These are phyloP conservation scores for Cryptops parisi DNA, from an alignment of 2,888 invertebrate species.

Conservation along the genomic window DNA sequence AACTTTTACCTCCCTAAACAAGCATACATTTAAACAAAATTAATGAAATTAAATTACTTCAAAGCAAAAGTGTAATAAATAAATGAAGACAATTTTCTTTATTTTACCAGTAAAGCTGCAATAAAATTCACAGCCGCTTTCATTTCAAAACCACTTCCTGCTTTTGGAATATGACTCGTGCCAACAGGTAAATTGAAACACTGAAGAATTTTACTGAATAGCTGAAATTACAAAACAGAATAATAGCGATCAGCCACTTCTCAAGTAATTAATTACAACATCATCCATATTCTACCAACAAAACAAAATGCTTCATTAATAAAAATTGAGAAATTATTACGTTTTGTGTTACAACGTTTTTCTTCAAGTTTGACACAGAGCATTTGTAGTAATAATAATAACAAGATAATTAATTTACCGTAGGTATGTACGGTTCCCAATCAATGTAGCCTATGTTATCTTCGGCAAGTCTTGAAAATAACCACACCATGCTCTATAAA, in stretches of 20 bases:
- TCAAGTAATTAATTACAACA: too few species aligned
- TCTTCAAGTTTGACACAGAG: too few species aligned
- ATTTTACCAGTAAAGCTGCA: conserved; percentile 40
- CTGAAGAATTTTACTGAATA: conserved; percentile 37
- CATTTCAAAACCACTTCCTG: conserved; percentile 35
- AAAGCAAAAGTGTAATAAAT: too few species aligned
- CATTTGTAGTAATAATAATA: too few species aligned
- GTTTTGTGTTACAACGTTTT: too few species aligned
- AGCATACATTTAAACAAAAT: conserved; percentile 23
- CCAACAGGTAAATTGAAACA: conserved; percentile 64
- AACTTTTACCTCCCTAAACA: conserved; percentile 50
- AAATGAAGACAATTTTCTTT: neutral
- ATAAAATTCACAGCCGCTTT: conserved; percentile 41
- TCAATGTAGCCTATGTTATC: conserved; percentile 68
- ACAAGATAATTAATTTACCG: conserved; percentile 23
- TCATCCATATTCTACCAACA: neutral
- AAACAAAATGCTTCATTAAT: neutral
- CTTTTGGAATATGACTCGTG: conserved; percentile 29
- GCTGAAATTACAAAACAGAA: conserved; percentile 14
- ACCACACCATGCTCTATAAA: conserved; percentile 55
- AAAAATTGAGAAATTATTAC: conserved; percentile 4
- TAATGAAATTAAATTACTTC: conserved; percentile 6
- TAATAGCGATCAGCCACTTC: too few species aligned
- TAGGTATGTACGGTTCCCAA: conserved; percentile 71
- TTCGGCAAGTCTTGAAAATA: conserved; percentile 57